Conservation (phyloP, 2,888 invertebrate species). For the Lasioglossum figueresi region DNA sequence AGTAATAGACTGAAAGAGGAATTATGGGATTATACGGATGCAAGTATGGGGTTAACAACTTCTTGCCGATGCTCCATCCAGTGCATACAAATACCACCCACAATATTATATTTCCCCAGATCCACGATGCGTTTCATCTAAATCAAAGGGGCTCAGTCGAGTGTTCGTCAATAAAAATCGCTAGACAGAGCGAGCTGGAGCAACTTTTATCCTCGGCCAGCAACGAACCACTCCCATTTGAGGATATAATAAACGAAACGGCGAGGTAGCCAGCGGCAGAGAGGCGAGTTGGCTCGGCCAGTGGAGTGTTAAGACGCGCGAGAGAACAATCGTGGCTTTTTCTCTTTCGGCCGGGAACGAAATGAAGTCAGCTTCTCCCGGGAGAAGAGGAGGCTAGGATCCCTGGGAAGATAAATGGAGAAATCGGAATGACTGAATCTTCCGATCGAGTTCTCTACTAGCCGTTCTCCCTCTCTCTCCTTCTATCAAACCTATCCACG, state of each 20-base stretch:
- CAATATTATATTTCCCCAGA: not conserved
- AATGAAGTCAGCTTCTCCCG: slow-evolving; percentile 13
- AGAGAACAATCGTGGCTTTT: slow-evolving; percentile 9
- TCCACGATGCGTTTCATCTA: not conserved
- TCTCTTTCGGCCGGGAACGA: not conserved
- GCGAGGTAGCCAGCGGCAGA: not conserved
- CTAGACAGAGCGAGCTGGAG: not conserved
- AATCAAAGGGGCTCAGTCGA: not conserved
- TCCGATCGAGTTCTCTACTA: slow-evolving; percentile 35
- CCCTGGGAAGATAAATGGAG: slow-evolving; percentile 38
- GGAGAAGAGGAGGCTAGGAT: not conserved
- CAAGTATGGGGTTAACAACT: not conserved
- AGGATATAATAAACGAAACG: slow-evolving; percentile 7
- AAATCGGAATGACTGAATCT: slow-evolving; percentile 45
- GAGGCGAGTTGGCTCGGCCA: not conserved
- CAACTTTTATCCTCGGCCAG: not conserved
- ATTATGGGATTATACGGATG: too few species aligned
- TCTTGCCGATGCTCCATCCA: not conserved
- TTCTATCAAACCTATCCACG: slow-evolving; percentile 21
- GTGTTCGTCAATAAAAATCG: not conserved
- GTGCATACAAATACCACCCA: not conserved
- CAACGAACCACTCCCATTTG: slow-evolving; percentile 8
- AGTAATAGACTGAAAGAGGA: too few species aligned
- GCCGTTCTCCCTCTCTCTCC: not conserved
- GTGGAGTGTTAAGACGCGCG: not conserved